Base-by-base conservation (phyloP, 2,113 vertebrate species). In the Labeo catla region DNA sequence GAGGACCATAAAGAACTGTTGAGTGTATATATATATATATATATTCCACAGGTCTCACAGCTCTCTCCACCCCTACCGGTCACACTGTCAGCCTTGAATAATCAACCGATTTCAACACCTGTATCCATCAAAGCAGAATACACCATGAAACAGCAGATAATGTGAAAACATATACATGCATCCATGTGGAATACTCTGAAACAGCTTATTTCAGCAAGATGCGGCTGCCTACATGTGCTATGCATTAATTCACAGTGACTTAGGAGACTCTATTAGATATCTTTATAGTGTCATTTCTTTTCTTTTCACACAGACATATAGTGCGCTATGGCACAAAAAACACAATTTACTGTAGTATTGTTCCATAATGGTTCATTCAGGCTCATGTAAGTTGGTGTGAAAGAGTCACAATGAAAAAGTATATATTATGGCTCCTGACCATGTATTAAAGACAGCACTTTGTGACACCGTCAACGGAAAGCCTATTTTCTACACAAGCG, bases 221-320 rank as follows among this genome's bases (percentile, higher is more conserved):
- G 21, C 45, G 4, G 7, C 79, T 65, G 36, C 77, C 15, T 61
- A 66, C 39, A 34, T 47, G 23, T 63, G 43, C 5, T 81, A 49
- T 66, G 45, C 61, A 81, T 81, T 82, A 70, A 82, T 70, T 23
- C 19, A 36, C 45, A 36, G 47, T 81, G 79, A 23, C 43, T 49
- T n/a, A 47, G 50, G 11, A 61, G 19, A 79, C 39, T 34, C 77
- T 86, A 80, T 85, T 83, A 28, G 39, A 72, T 61, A 39, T 66
- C n/a, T 81, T 88, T 81, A 88, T 73, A 76, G 79, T 87, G 74
- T 70, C 54, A 87, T 87, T 87, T 86, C 1, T 66, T 63, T 87
- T 84, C 87, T 76, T 34, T 57, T 82, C n/a, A 81, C 45, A 79
- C 39, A 84, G 52, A 81, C 73, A 63, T 59, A 49, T 77, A 65